These are phyloP conservation scores for Pollachius pollachius DNA, from an alignment of 2,113 vertebrate genomes.

Conservation along the genomic window DNA sequence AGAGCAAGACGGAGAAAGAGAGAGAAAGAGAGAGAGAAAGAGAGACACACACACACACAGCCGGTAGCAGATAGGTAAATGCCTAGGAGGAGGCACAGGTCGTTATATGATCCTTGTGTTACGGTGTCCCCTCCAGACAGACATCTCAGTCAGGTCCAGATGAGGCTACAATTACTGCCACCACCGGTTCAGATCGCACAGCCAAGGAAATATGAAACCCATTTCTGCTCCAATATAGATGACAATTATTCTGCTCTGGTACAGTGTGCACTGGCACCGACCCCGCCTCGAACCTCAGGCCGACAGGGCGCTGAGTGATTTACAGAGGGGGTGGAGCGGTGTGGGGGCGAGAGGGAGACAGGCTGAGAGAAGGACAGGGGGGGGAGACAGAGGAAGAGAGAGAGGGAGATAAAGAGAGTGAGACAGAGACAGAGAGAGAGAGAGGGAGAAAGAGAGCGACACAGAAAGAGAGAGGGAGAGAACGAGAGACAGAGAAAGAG, in stretches of 20 bases:
- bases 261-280: constrained; percentile 8
- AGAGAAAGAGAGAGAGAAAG: no score
- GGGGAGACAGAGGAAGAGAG: no score
- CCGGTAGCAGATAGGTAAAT: not conserved
- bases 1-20: no score
- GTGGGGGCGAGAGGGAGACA: constrained; percentile 20
- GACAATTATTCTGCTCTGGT: constrained; percentile 16
- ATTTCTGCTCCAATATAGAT: constrained; percentile 52
- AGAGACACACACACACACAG: not conserved
- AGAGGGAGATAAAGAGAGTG: no score
- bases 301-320: constrained; percentile 40
- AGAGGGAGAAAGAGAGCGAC: no score
- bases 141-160: constrained; percentile 34
- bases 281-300: constrained; percentile 21
- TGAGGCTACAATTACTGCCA: constrained; percentile 52
- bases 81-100: not conserved
- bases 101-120: constrained; percentile 30
- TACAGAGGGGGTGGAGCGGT: constrained; percentile 25
- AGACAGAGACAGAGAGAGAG: no score
- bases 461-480: no score
- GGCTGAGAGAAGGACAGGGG: constrained; percentile 7
- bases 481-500: no score
- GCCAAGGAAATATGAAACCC: constrained; percentile 37
- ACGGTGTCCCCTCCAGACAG: constrained; percentile 20
- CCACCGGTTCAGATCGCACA: constrained; percentile 31